Evolutionary conservation across 2,888 invertebrate species (phyloP), one percentile per base, ranked within the genome.

Genomic region (Heteropelma amictum): DNA sequence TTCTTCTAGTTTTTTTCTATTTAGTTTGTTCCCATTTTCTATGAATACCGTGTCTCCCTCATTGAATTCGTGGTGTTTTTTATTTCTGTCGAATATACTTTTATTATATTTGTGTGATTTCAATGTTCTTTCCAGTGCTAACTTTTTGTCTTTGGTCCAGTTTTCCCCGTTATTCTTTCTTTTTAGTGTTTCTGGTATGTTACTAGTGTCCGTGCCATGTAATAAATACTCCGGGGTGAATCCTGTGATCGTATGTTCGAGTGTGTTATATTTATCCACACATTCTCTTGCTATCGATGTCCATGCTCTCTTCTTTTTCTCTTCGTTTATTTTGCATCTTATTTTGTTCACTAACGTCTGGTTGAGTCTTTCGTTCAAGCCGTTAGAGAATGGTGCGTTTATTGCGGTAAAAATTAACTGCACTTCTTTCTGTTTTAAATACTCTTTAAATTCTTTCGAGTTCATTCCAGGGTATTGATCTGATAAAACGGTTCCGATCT

Each of bases 321-420:
- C 8, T 78, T 49, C 78, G 63, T 82, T 83, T 49, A 81, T 80
- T 72, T 65, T 76, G 64, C 82, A 83, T 75, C 81, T 77, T 17
- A 84, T 81, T 64, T 80, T 79, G 74, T 84, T 84, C 7, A 83
- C 78, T 73, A 83, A 53, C 4, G 82, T 81, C 77, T 82, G 81
- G 30, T 30, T 30, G 1, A 30, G 30, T 30, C 30, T 1, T 30
- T 30, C 30, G 30, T 30, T 1, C 7, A 30, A 8, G 8, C 30
- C 30, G 8, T 30, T 1, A 8, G 3, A 30, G 8, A 30, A 30
- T 30, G 30, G 79, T 35, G 82, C 58, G 47, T 83, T 77, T 60
- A 82, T 81, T 47, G 82, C 82, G 10, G 82, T 84, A 23, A 85
- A 83, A 3, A 80, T 61, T 5, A 83, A 61, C 53, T 53, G 40